Conservation (phyloP, 2,797 vertebrate genomes). For the Pangasius krempfi region DNA sequence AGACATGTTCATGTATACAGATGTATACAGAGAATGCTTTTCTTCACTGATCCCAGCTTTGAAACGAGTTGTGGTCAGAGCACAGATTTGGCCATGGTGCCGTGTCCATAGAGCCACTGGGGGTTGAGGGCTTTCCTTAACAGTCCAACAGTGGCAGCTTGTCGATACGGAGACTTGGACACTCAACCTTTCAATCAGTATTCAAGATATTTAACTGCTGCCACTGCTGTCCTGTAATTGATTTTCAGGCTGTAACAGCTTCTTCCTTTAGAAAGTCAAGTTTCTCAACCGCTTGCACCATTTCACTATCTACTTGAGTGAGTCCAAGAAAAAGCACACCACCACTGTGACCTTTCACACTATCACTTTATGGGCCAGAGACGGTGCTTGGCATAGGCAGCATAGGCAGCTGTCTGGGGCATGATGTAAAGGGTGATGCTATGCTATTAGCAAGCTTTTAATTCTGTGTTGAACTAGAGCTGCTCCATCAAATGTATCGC, state of each 20-base stretch:
- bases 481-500: neutral
- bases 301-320: neutral
- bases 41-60: neutral
- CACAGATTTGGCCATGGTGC: neutral
- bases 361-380: neutral
- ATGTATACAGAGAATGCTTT: neutral
- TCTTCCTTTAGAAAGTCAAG: neutral
- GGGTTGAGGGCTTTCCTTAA: neutral
- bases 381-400: neutral
- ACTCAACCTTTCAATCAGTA: neutral
- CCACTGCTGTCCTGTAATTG: neutral
- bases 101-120: neutral
- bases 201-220: slow-evolving; percentile 18
- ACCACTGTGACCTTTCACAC: neutral
- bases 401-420: neutral
- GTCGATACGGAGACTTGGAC: slow-evolving; percentile 11
- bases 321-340: neutral
- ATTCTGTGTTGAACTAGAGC: neutral
- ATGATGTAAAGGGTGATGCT: neutral
- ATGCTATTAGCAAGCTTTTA: neutral
- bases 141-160: neutral
- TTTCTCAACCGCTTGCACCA: neutral
- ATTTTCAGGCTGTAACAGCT: neutral
- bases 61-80: neutral
- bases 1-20: neutral